Conservation (phyloP, 2,113 vertebrate species). For the Podiceps cristatus region DNA sequence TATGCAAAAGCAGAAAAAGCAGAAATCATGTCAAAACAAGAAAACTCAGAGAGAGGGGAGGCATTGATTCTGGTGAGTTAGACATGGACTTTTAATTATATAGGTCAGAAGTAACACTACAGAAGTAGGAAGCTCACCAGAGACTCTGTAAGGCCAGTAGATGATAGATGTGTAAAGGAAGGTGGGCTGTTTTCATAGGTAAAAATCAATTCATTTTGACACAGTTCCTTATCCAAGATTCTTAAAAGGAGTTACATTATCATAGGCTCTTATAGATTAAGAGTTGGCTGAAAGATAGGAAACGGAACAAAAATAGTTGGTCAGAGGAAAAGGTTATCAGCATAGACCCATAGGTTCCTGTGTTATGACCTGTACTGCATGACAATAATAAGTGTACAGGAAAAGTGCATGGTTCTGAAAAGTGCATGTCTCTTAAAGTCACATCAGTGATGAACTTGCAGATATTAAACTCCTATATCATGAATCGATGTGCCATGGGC, state of each 20-base stretch:
- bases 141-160: not conserved
- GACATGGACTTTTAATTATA: not conserved
- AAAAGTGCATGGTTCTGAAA: not conserved
- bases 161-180: not conserved
- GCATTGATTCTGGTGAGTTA: not conserved
- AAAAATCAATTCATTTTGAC: not conserved
- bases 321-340: not conserved
- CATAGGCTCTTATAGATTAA: not conserved
- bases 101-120: not conserved
- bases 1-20: not conserved
- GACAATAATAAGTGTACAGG: not conserved
- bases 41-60: accelerated
- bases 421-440: not conserved
- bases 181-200: not conserved
- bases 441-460: not conserved
- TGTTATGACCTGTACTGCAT: not conserved
- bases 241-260: not conserved
- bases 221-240: not conserved
- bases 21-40: not conserved
- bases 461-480: not conserved
- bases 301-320: not conserved
- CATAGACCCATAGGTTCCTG: accelerated
- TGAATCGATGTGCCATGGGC: not conserved
- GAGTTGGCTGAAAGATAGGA: not conserved
- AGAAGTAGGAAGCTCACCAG: not conserved